Evolutionary conservation across 2,797 vertebrate genomes (phyloP), one percentile per base, ranked within the genome.

Genomic region (Danio kyathit): DNA sequence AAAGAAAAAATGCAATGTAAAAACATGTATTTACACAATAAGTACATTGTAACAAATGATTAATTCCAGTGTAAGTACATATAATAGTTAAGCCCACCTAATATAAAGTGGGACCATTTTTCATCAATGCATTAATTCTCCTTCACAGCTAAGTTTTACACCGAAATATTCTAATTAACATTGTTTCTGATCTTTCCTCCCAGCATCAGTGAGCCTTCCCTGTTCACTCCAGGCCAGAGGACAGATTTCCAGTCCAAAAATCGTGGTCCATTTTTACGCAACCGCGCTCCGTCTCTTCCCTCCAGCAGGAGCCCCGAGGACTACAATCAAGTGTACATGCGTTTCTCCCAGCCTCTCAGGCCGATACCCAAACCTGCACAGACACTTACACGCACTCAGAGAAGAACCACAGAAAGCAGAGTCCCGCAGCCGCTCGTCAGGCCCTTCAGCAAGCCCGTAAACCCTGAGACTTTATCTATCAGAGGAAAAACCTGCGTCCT

Each of bases 311-410:
- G 57, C 67, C 72, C 80, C 76, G 85, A 69, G 21, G 83, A 43
- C 79, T 84, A 38, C 76, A 79, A 83, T 67, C 85, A 90, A 0
- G 41, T 82, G 11, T 94, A 93, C 48, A 73, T 93, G 5, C 93
- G 95, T 83, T 93, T 95, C 80, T 92, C 92, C 74, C 90, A 82
- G 44, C 87, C 91, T 77, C 87, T 95, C 40, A 89, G 76, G 69
- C 92, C 90, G 16, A 44, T 67, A 49, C 21, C 65, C 40, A 92
- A 89, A 76, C 81, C 88, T 0, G 75, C 19, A 57, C 76, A 85
- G 38, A 82, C 79, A 0, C 59, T 83, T 16, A 83, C 86, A 0
- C 82, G 87, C 67, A 75, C 70, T 61, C 82, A 51, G 0, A 43
- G 43, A 3, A 75, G 29, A n/a, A 63, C 16, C 9, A 8, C 75